Conservation (phyloP, 2,113 vertebrate genomes). For the human (Homo sapiens) region DNA sequence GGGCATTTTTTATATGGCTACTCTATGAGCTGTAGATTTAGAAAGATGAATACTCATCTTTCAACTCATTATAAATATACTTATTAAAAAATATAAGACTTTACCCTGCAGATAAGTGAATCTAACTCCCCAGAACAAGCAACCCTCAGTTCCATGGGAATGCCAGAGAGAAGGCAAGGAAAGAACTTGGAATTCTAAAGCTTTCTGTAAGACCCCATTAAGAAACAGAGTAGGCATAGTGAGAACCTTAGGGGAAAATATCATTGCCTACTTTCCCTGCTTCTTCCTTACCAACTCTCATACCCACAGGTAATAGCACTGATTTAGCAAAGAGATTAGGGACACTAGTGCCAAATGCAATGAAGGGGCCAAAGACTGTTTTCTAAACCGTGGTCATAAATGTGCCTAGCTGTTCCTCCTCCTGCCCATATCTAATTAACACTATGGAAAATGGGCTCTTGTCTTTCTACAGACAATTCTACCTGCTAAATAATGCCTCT, state of each 20-base stretch:
- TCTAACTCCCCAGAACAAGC: neutral
- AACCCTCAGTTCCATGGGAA: neutral
- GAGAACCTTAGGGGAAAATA: neutral
- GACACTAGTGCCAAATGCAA: neutral
- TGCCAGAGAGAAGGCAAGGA: neutral
- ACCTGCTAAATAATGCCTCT: neutral
- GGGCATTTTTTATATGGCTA: neutral
- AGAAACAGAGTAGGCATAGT: neutral
- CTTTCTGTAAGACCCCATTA: neutral
- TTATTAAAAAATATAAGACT: neutral
- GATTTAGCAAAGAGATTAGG: neutral
- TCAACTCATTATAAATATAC: neutral
- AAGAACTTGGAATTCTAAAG: neutral
- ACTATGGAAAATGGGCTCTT: neutral
- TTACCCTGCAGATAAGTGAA: neutral
- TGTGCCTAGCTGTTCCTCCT: neutral
- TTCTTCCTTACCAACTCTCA: neutral
- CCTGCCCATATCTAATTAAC: neutral
- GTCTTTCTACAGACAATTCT: neutral
- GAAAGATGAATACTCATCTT: neutral
- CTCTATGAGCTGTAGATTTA: neutral
- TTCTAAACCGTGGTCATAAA: neutral
- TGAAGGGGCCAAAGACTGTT: neutral
- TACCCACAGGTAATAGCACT: neutral
- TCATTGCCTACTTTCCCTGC: neutral